Evolutionary conservation across 2,797 vertebrate genomes (phyloP), one percentile per base, ranked within the genome.

Genomic region (Lophotriccus pileatus): DNA sequence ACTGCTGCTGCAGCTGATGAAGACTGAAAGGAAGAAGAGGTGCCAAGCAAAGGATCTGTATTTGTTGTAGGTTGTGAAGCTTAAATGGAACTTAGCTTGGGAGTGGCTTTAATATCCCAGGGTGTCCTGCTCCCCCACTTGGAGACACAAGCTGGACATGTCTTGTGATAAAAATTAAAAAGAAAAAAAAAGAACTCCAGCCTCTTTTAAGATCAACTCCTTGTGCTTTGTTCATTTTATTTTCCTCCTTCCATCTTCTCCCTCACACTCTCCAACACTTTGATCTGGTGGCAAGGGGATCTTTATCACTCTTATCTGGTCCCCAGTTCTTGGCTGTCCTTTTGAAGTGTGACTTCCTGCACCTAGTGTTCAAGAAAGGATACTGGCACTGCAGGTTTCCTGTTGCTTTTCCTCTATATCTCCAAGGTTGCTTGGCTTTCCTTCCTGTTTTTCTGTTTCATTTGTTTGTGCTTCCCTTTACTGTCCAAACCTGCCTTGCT

Each of bases 391-490:
- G 93, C 95, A 94, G 91, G 70, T 85, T 96, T 95, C 95, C 94
- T 95, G 95, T 75, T 13, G 30, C 78, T 89, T 95, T 95, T 97
- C 89, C 78, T 89, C 81, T 83, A 11, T 83, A 90, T 93, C 94
- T 93, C 7, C 64, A 82, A 81, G 67, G 90, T 94, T 79, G 72
- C 76, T 94, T 87, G 0, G 1, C 64, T 93, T 96, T 97, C 95
- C 95, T 95, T 97, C 95, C 91, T 97, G 95, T 96, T 97, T 96
- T 95, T 95, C 92, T 90, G 56, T 60, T 96, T 91, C 95, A 80
- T 76, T 91, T 97, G 91, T 96, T 97, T 96, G 86, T 94, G 70
- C 53, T 94, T 96, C 83, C 93, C 64, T 90, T 95, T 75, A 58
- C 53, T 83, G 72, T 70, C 79, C 88, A 91, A 90, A 94, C 81